Conservation (phyloP, 2,113 vertebrate species). For the Steatornis caripensis region DNA sequence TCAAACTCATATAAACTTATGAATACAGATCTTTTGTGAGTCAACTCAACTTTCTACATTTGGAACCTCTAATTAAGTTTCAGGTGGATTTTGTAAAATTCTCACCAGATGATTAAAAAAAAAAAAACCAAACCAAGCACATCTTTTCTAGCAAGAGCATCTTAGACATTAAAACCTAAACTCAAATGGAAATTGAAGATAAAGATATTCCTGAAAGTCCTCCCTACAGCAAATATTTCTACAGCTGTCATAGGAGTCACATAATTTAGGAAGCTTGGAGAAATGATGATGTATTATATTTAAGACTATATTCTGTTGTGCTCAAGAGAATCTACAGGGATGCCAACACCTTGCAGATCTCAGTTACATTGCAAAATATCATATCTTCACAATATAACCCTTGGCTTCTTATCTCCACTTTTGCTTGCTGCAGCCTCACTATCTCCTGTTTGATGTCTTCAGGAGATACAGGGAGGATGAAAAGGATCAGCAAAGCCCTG, state of each 20-base stretch:
- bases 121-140: not conserved
- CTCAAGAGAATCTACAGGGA: not conserved
- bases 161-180: not conserved
- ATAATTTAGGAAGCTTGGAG: not conserved
- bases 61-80: not conserved
- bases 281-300: not conserved
- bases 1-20: too few species aligned
- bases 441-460: not conserved
- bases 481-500: not conserved
- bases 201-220: not conserved
- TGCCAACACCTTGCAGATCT: not conserved
- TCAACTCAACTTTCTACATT: not conserved
- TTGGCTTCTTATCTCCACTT: not conserved
- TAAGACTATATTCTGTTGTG: not conserved
- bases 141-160: not conserved
- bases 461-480: not conserved
- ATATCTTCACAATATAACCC: not conserved
- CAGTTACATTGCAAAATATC: not conserved
- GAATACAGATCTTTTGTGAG: not conserved
- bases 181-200: not conserved
- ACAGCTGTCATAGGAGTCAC: not conserved
- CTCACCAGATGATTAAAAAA: not conserved
- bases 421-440: not conserved
- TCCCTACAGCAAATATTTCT: not conserved
- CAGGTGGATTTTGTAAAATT: not conserved